These are phyloP conservation scores for Autographa pulchrina DNA, from an alignment of 2,888 invertebrate species.

Conservation along the genomic window DNA sequence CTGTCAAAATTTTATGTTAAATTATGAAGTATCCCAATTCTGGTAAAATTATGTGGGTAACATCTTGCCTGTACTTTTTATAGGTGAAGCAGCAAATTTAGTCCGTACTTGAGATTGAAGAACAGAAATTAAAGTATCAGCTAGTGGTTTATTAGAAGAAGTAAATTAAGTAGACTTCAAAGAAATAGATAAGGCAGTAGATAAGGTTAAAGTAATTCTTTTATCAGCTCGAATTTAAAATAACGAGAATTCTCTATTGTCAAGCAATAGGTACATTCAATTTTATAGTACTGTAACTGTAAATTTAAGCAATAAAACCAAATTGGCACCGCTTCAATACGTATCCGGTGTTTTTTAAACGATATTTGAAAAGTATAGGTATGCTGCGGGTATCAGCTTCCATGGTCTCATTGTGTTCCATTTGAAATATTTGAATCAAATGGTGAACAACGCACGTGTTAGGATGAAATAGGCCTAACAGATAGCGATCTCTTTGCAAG, in stretches of 20 bases:
- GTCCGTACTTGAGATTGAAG: background rate
- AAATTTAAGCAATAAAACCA: conserved; percentile 6
- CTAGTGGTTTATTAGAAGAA: background rate
- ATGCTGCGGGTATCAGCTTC: background rate
- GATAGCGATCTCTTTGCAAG: conserved; percentile 43
- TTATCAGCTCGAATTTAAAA: background rate
- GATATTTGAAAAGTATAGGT: conserved; percentile 1
- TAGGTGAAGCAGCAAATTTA: background rate
- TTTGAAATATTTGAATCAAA: conserved; percentile 7
- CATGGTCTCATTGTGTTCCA: conserved; percentile 16
- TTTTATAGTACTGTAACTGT: conserved; percentile 1
- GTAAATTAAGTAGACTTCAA: background rate
- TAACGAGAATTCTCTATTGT: background rate
- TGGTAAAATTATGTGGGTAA: conserved; percentile 39
- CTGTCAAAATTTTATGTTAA: conserved; percentile 51
- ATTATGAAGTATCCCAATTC: conserved; percentile 49
- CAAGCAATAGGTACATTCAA: conserved; percentile 7
- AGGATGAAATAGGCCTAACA: conserved; percentile 26
- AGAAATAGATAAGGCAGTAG: background rate
- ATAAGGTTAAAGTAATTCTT: background rate
- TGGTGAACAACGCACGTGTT: conserved; percentile 19
- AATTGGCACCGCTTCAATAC: conserved; percentile 3
- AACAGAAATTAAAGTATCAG: background rate
- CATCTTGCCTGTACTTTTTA: conserved; percentile 38
- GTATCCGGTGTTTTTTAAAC: background rate